Evolutionary conservation across 2,113 vertebrate species (phyloP).

Genomic region (Cyprinus carpio): DNA sequence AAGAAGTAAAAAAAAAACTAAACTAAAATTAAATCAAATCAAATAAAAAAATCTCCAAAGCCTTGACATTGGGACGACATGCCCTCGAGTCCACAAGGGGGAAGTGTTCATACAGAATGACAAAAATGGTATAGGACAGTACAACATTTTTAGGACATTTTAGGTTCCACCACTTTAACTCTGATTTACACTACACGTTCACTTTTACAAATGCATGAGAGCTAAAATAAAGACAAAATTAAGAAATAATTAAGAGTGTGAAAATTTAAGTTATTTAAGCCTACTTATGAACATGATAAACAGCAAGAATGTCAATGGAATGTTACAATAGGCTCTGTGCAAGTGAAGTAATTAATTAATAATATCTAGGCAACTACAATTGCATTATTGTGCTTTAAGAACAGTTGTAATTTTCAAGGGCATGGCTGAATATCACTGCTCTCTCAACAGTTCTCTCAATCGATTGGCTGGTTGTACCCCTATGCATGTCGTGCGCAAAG

Average conservation of each 20-base stretch:
- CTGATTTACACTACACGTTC: background rate
- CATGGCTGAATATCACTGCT: background rate
- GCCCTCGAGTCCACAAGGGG: constrained; percentile 63
- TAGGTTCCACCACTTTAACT: background rate
- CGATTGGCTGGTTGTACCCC: background rate
- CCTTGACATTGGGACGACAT: background rate
- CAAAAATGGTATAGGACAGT: background rate
- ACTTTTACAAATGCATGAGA: background rate
- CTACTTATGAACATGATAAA: background rate
- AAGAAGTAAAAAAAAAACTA: no score
- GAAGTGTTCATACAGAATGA: constrained; percentile 56
- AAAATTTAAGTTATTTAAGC: background rate
- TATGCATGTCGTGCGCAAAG: background rate
- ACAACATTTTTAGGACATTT: background rate
- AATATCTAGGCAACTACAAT: background rate
- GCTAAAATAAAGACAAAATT: background rate
- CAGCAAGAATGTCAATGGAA: background rate
- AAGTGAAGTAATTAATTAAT: no score
- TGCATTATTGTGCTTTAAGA: background rate
- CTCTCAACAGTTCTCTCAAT: background rate
- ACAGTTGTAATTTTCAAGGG: background rate
- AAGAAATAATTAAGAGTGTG: background rate
- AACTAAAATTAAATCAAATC: no score
- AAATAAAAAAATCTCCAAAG: background rate
- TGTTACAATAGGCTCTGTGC: background rate